Base-by-base conservation (phyloP, 2,888 invertebrate species). In the Bibio marci region DNA sequence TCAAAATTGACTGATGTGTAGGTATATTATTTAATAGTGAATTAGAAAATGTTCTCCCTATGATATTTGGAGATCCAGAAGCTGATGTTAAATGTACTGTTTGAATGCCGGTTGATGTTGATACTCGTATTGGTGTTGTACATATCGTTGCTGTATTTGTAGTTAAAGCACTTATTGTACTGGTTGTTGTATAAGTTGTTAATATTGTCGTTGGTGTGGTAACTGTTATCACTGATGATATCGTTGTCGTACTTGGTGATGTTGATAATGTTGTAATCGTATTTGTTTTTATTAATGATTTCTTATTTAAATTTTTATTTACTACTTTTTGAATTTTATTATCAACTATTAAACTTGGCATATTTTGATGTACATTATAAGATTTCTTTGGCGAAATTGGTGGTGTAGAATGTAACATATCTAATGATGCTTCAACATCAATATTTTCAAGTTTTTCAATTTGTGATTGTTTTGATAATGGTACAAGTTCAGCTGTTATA, bases 31-130 rank as follows among this genome's bases (percentile, higher is more conserved):
- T n/a, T n/a, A n/a, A n/a, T n/a, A n/a, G n/a, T n/a, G n/a, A n/a
- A n/a, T n/a, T n/a, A n/a, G n/a, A n/a, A n/a, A n/a, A n/a, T n/a
- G 37, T 17, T 11, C 30, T 26, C n/a, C 12, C n/a, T 4, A 27
- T 11, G 14, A 30, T 25, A 10, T 27, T 27, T 26, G 37, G 38
- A n/a, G 37, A 30, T 4, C 49, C 46, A 8, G 49, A 48, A 12
- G 52, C 53, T 18, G 54, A 47, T 4, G 60, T 54, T 13, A 59
- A 55, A 44, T 60, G 60, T 2, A 59, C 59, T 2, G 59, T 58
- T 47, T 61, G 61, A 6, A 60, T 43, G 17, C 59, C 59, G 22
- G 49, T 51, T 3, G 59, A 54, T 12, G 59, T 59, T 10, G 60
- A 54, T 10, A 58, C 56, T 37, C 58, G 47, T 19, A 45, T 37